Conservation (phyloP, 2,888 invertebrate species). For the Drosophila longiperda region DNA sequence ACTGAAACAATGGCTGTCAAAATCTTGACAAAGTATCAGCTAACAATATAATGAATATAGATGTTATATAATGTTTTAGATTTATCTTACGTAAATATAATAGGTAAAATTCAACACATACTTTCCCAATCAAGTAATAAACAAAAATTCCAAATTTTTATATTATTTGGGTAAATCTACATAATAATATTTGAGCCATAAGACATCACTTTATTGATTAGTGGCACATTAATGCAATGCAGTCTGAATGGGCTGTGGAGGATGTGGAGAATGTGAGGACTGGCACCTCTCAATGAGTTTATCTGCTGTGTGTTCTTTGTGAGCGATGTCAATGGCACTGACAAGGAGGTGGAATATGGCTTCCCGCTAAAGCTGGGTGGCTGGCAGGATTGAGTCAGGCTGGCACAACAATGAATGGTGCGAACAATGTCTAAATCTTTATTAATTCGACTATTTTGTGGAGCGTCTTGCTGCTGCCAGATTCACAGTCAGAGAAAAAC, state of each 20-base stretch:
- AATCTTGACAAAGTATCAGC: neutral
- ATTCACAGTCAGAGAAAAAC: slow-evolving; percentile 10
- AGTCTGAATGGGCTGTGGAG: slow-evolving; percentile 22
- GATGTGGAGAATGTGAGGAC: slow-evolving; percentile 27
- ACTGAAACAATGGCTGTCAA: neutral
- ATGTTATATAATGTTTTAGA: neutral
- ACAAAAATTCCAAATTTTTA: neutral
- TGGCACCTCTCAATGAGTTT: slow-evolving; percentile 46
- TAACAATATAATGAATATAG: neutral
- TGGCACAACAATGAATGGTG: slow-evolving; percentile 66
- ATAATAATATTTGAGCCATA: neutral
- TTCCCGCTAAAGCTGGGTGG: slow-evolving; percentile 29
- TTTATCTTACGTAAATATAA: neutral
- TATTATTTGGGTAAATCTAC: neutral
- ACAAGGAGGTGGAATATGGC: slow-evolving; percentile 57
- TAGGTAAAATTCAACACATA: neutral
- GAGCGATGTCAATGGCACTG: slow-evolving; percentile 52
- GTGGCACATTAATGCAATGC: slow-evolving; percentile 40
- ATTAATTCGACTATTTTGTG: slow-evolving; percentile 79
- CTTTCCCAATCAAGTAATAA: neutral
- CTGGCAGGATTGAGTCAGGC: neutral
- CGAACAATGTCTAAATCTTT: slow-evolving; percentile 80
- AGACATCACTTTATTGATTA: slow-evolving; percentile 41
- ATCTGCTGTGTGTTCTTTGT: slow-evolving; percentile 57
- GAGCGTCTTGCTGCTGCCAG: slow-evolving; percentile 41